phyloP scores from a whole-genome alignment of 64 coral and sea anemone genomes.

The Montipora foliosa region DNA sequence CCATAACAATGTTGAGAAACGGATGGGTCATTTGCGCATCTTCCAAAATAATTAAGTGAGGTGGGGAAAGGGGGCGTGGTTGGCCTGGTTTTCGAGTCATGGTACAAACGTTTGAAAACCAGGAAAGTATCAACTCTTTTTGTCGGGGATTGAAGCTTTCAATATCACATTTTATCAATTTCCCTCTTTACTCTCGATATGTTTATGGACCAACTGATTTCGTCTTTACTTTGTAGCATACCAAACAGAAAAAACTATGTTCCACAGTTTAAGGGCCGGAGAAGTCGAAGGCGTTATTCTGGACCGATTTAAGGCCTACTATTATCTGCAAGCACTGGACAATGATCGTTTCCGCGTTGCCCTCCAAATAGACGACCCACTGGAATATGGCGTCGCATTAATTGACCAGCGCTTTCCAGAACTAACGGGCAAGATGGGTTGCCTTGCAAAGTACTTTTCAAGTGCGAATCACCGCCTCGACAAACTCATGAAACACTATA shows the following conservation, averaged over 20 bases:
- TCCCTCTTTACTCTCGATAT: no score
- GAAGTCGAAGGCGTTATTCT: conserved; percentile 41
- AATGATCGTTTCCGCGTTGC: conserved; percentile 32
- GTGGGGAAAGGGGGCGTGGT: no score
- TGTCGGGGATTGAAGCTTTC: no score
- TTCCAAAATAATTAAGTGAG: no score
- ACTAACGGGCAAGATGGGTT: conserved; percentile 5
- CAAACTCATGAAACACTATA: conserved; percentile 45
- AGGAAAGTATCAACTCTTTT: no score
- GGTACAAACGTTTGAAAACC: no score
- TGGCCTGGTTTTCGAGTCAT: no score
- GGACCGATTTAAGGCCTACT: conserved; percentile 65
- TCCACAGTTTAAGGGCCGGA: conserved; percentile 11
- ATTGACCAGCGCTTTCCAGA: conserved; percentile 11
- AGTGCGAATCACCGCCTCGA: not conserved
- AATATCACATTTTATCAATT: no score
- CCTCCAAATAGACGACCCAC: not conserved
- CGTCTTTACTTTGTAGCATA: not conserved
- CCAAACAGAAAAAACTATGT: conserved; percentile 28
- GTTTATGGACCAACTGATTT: not conserved
- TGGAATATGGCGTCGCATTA: conserved; percentile 26
- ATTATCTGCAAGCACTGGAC: conserved; percentile 1
- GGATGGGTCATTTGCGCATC: no score
- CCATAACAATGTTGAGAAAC: no score
- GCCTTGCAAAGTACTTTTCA: not conserved